phyloP scores from a whole-genome alignment of 2,797 vertebrate species.

The Centropyge bicolor region DNA sequence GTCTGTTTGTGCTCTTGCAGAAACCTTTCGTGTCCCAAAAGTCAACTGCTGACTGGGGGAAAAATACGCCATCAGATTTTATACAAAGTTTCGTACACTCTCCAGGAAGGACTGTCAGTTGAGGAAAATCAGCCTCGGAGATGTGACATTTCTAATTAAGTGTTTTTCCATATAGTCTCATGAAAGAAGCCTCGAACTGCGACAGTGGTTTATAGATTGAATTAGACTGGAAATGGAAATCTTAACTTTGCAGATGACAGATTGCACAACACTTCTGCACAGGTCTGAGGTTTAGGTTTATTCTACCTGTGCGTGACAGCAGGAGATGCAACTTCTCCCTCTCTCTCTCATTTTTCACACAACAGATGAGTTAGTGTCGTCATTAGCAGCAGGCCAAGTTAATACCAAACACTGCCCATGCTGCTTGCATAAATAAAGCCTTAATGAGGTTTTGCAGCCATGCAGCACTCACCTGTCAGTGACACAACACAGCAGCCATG shows the following conservation, averaged over 20 bases:
- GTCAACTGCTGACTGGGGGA: conserved; percentile 37
- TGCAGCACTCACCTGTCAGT: conserved; percentile 58
- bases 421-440: conserved; percentile 73
- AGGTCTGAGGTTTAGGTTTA: background rate
- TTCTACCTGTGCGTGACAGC: background rate
- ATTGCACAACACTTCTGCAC: background rate
- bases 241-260: background rate
- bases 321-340: conserved; percentile 15
- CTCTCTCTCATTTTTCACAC: conserved; percentile 40
- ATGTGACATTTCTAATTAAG: background rate
- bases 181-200: background rate
- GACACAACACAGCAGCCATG: conserved; percentile 50
- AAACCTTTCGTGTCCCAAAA: conserved; percentile 49
- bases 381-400: conserved; percentile 71
- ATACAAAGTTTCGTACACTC: conserved; percentile 9
- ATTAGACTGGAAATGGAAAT: background rate
- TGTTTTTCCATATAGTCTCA: background rate
- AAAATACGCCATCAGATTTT: conserved; percentile 28
- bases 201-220: background rate
- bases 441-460: conserved; percentile 71
- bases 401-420: conserved; percentile 68
- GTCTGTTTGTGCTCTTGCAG: conserved; percentile 34
- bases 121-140: background rate
- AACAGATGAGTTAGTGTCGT: conserved; percentile 72
- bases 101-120: background rate